Percentiles rank a stretch among this genome's conserved stretches.
Evolutionary conservation across 2,888 invertebrate genomes (phyloP).

Genomic region (Oxyscelio sp.): DNA sequence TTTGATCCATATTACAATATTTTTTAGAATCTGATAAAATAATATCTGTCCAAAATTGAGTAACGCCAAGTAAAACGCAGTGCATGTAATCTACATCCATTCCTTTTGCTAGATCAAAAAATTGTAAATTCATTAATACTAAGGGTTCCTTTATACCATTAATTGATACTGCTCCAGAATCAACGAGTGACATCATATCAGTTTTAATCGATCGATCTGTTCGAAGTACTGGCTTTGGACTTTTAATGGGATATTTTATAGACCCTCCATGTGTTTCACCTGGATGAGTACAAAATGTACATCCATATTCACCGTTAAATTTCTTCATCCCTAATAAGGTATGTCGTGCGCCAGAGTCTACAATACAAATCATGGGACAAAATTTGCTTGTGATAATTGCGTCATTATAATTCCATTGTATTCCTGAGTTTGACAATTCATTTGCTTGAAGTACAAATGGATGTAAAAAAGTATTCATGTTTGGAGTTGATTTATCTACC

Average conservation of each 20-base stretch:
- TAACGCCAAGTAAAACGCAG: constrained; percentile 48
- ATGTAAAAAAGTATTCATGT: too few relatives aligned
- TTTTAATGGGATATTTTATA: too few relatives aligned
- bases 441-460: too few relatives aligned
- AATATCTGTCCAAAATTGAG: constrained; percentile 20
- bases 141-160: constrained; percentile 56
- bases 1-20: neutral
- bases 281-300: constrained; percentile 57
- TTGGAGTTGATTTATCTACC: too few relatives aligned
- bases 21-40: constrained; percentile 1
- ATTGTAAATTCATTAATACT: constrained; percentile 35
- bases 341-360: constrained; percentile 58
- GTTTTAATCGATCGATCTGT: neutral
- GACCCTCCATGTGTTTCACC: neutral
- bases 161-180: neutral
- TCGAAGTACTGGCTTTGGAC: neutral
- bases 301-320: constrained; percentile 65
- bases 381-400: too few relatives aligned
- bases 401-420: too few relatives aligned
- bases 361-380: too few relatives aligned
- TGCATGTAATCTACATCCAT: constrained; percentile 62
- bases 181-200: neutral
- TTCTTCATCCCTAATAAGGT: constrained; percentile 46
- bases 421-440: too few relatives aligned
- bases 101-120: constrained; percentile 39